Evolutionary conservation across 2,113 vertebrate genomes (phyloP).

Genomic region (Crotalus helleri): DNA sequence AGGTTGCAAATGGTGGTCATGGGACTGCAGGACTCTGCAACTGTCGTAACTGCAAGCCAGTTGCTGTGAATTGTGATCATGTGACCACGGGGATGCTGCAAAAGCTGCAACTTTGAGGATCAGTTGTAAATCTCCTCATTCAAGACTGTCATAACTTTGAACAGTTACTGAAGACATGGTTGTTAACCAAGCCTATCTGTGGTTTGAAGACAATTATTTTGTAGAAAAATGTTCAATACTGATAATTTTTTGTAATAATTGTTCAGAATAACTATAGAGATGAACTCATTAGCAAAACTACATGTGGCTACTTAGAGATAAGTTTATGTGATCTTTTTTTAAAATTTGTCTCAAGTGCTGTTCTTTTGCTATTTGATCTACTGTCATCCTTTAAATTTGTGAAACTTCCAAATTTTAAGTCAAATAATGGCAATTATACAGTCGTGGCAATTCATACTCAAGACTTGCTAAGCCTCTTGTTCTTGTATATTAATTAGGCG

Average conservation of each 20-base stretch:
- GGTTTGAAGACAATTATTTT: neutral
- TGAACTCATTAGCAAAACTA: neutral
- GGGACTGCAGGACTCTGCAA: neutral
- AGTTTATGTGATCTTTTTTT: neutral
- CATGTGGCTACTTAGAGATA: neutral
- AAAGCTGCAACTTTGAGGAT: neutral
- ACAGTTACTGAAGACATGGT: neutral
- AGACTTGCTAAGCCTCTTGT: neutral
- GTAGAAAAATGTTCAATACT: neutral
- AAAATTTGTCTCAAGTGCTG: neutral
- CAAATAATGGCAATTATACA: neutral
- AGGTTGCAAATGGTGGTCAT: neutral
- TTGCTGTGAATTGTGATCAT: neutral
- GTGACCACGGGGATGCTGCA: neutral
- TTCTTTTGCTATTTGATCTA: neutral
- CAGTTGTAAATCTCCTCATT: neutral
- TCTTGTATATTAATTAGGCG: neutral
- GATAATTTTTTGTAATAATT: neutral
- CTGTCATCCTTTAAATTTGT: neutral
- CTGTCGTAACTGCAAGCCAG: neutral
- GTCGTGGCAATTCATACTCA: neutral
- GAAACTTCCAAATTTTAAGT: neutral
- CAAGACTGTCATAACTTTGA: neutral
- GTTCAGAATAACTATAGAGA: neutral
- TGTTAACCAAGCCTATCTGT: neutral